These are phyloP conservation scores for Lasioglossum villosulum DNA, from an alignment of 2,888 invertebrate species.

Conservation along the genomic window DNA sequence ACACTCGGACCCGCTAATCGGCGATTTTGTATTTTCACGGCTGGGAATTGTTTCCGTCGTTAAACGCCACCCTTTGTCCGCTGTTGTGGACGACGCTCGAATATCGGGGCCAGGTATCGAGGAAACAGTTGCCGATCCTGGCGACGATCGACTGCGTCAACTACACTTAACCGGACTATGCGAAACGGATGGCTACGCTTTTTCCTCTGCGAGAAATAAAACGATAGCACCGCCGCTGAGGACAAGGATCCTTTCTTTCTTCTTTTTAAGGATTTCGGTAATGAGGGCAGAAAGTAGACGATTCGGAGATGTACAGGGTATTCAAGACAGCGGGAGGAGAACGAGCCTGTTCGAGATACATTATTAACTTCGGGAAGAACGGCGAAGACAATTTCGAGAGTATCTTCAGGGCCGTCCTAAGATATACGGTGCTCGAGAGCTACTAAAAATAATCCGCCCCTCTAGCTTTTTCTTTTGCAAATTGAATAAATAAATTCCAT, in stretches of 20 bases:
- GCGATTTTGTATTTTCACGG: conserved; percentile 69
- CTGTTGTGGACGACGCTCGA: conserved; percentile 28
- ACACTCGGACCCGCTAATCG: conserved; percentile 71
- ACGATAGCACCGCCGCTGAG: neutral
- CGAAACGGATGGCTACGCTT: neutral
- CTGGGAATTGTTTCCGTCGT: conserved; percentile 69
- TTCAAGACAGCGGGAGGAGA: neutral
- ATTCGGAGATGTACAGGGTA: neutral
- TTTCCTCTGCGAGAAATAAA: neutral
- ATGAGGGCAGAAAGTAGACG: neutral
- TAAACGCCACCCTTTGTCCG: conserved; percentile 41
- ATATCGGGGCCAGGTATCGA: neutral
- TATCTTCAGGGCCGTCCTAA: too few species aligned
- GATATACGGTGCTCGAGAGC: too few species aligned
- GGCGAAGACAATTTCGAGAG: neutral
- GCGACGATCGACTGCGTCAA: neutral
- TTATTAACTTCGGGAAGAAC: neutral
- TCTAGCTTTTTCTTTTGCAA: too few species aligned
- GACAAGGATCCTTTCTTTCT: too few species aligned
- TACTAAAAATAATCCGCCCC: too few species aligned
- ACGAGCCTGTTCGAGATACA: neutral
- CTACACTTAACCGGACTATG: neutral
- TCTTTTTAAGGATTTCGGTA: too few species aligned
- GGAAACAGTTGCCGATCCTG: conserved; percentile 24
- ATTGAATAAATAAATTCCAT: too few species aligned